Percentiles rank a stretch among this genome's conserved stretches.
Conservation (phyloP, 2,113 vertebrate species). For the Sitta europaea region DNA sequence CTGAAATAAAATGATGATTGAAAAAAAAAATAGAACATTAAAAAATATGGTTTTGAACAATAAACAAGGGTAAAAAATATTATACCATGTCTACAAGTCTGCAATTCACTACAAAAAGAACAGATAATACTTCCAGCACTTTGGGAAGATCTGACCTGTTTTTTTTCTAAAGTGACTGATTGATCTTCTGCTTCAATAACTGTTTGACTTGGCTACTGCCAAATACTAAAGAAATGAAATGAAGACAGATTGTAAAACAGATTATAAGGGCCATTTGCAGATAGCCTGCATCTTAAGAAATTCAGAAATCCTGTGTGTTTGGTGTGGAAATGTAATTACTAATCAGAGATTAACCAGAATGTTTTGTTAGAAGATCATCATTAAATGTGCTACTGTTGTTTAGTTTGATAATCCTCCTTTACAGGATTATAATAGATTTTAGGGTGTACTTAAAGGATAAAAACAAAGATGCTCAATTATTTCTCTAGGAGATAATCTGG, state of each 20-base stretch:
- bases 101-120: not conserved
- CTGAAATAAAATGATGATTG: not conserved
- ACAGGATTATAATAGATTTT: not conserved
- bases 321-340: not conserved
- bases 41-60: not conserved
- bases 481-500: not conserved
- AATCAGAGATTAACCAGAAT: slow-evolving; percentile 12
- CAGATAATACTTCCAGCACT: not conserved
- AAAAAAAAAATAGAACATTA: not conserved
- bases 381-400: slow-evolving; percentile 12
- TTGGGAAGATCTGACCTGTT: not conserved
- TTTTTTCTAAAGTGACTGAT: not conserved
- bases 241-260: not conserved
- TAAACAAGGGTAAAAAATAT: not conserved
- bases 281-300: not conserved
- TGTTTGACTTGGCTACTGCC: not conserved
- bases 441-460: slow-evolving; percentile 10
- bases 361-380: slow-evolving; percentile 6
- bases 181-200: not conserved
- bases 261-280: not conserved
- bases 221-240: not conserved
- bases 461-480: not conserved
- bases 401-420: slow-evolving; percentile 12
- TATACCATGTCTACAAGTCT: not conserved
- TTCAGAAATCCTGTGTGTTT: not conserved